Evolutionary conservation across 2,113 vertebrate species (phyloP).

Genomic region (Oostethus manadensis): DNA sequence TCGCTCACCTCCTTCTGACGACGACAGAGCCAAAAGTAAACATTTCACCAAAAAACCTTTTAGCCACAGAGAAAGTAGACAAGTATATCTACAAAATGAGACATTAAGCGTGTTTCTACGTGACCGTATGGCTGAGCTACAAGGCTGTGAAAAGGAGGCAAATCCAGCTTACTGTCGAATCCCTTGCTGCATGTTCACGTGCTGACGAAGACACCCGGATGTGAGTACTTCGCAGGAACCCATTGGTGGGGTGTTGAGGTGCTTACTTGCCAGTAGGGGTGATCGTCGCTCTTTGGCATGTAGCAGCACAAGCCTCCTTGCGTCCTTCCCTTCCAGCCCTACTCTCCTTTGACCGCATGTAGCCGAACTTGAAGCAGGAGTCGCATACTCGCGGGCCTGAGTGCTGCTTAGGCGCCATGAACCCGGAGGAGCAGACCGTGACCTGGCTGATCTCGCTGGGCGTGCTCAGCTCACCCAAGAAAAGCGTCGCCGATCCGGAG

Average conservation of each 20-base stretch:
- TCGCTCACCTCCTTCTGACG: too few relatives aligned
- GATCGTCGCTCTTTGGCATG: conserved; percentile 47
- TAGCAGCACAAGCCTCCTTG: conserved; percentile 32
- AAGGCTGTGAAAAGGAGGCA: too few relatives aligned
- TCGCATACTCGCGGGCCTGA: conserved; percentile 66
- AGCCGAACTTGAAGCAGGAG: conserved; percentile 65
- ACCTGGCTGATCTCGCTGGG: conserved; percentile 97
- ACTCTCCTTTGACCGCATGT: conserved; percentile 30
- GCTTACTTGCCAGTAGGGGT: conserved; percentile 62
- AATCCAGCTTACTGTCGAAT: not conserved
- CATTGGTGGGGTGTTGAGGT: conserved; percentile 51
- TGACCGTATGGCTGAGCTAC: too few relatives aligned
- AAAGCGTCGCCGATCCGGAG: conserved; percentile 86
- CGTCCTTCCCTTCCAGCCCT: conserved; percentile 14
- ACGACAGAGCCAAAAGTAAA: too few relatives aligned
- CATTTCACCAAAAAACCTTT: too few relatives aligned
- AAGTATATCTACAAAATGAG: too few relatives aligned
- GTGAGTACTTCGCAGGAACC: not conserved
- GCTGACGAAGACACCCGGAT: not conserved
- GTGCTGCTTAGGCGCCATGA: conserved; percentile 72
- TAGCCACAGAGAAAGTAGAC: too few relatives aligned
- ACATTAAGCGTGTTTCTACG: too few relatives aligned
- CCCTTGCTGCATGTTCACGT: not conserved
- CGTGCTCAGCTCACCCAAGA: conserved; percentile 94
- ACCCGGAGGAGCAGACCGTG: conserved; percentile 89